A percentile compares a stretch with the other conserved stretches of the same genome.
phyloP scores from a whole-genome alignment of 2,113 vertebrate species.

The Ctenomys sociabilis region DNA sequence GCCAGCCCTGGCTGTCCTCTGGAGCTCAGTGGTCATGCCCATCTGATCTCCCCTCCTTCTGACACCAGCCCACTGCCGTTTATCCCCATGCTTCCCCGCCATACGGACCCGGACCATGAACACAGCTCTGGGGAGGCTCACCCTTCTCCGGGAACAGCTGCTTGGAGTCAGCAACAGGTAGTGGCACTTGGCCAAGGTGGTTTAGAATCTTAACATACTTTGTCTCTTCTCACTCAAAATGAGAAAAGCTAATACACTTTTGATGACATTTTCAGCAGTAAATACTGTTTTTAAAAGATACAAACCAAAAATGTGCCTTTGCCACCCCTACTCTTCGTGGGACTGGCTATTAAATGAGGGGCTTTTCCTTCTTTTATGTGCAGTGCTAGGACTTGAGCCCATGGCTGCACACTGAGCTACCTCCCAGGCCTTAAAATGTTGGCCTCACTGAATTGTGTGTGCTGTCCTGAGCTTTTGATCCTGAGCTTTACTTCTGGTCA shows the following conservation, averaged over 20 bases:
- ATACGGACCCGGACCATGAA: not conserved
- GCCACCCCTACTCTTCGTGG: not conserved
- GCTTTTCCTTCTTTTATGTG: not conserved
- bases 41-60: not conserved
- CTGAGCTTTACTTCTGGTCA: not conserved
- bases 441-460: not conserved
- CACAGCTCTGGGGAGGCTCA: not conserved
- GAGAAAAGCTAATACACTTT: constrained; percentile 71
- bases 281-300: constrained; percentile 54
- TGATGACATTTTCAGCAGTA: constrained; percentile 63
- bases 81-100: not conserved
- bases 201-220: constrained; percentile 60
- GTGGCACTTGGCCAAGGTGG: constrained; percentile 24
- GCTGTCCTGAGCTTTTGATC: not conserved
- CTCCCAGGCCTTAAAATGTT: not conserved
- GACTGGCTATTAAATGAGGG: not conserved
- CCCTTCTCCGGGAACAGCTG: not conserved
- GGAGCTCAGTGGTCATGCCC: not conserved
- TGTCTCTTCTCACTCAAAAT: constrained; percentile 68
- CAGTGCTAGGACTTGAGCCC: not conserved
- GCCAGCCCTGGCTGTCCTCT: not conserved
- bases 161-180: not conserved
- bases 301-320: not conserved
- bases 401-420: not conserved
- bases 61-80: not conserved